phyloP scores from a whole-genome alignment of 2,797 vertebrate species.

The Sebastes melanostomus region DNA sequence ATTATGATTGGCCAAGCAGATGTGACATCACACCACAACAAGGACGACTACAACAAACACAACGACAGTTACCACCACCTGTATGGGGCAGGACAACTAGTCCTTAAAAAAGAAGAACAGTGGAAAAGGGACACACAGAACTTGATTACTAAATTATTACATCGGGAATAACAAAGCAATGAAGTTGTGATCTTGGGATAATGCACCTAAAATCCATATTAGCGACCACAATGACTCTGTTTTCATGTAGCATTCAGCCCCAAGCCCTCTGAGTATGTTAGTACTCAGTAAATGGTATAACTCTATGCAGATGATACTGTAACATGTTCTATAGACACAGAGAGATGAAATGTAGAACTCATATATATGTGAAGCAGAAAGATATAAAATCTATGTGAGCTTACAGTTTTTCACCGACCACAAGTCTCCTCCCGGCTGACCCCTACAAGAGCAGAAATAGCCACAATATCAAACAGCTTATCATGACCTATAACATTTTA shows the following conservation, averaged over 20 bases:
- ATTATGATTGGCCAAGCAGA: neutral
- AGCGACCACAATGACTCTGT: neutral
- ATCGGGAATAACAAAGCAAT: neutral
- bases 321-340: neutral
- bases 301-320: constrained; percentile 24
- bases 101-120: neutral
- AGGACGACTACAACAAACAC: no score
- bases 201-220: neutral
- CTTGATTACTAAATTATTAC: neutral
- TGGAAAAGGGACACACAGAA: neutral
- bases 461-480: neutral
- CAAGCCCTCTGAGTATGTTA: neutral
- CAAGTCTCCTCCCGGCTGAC: neutral
- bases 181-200: neutral
- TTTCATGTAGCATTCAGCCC: neutral
- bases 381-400: neutral
- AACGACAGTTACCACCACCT: neutral
- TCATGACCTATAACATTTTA: neutral
- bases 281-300: neutral
- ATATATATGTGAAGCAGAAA: neutral
- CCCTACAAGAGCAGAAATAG: constrained; percentile 32
- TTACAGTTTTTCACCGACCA: constrained; percentile 66
- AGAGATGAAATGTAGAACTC: neutral
- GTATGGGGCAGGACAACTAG: neutral
- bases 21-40: no score